Percentiles rank a stretch among this genome's conserved stretches.
Conservation (phyloP, 2,797 vertebrate genomes). For the Steatocranus sp. region DNA sequence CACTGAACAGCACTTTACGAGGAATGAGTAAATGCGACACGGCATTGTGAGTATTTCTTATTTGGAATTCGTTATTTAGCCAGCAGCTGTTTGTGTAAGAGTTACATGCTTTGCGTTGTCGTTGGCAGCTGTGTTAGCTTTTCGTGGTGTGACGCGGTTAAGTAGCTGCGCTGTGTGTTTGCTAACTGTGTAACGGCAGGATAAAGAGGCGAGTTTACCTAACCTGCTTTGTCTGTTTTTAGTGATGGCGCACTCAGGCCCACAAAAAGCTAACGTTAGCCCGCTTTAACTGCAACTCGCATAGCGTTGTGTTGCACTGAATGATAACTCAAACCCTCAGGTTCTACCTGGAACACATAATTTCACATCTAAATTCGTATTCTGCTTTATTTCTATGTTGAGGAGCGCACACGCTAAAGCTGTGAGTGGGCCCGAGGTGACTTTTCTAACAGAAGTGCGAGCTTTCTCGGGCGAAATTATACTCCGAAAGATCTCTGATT, state of each 20-base stretch:
- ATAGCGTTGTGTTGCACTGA: neutral
- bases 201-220: constrained; percentile 44
- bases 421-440: neutral
- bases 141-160: neutral
- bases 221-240: constrained; percentile 66
- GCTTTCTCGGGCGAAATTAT: neutral
- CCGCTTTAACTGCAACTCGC: neutral
- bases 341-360: fast-evolving
- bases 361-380: neutral
- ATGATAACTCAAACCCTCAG: fast-evolving
- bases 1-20: constrained; percentile 20
- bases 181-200: neutral
- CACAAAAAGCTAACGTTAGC: constrained; percentile 51
- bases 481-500: fast-evolving
- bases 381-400: neutral
- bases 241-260: constrained; percentile 74
- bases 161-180: neutral
- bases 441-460: neutral
- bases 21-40: constrained; percentile 58
- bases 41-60: constrained; percentile 47
- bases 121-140: neutral
- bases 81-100: neutral
- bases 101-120: neutral
- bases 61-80: neutral
- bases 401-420: neutral